Percentiles rank a stretch among this genome's conserved stretches.
Conservation (phyloP, 92 coral and sea anemone genomes). For the Muricea muricata region DNA sequence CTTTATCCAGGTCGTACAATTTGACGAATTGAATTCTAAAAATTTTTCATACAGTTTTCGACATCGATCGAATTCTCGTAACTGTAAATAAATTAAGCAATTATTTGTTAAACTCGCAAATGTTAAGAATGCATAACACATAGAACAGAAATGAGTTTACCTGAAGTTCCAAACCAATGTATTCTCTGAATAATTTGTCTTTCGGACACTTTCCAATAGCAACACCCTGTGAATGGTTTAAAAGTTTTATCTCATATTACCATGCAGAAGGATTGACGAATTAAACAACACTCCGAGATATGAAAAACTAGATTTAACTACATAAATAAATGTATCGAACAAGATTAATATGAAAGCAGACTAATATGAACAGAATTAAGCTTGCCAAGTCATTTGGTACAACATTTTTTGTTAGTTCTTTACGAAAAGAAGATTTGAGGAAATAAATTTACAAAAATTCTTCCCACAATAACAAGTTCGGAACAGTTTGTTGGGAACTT, state of each 20-base stretch:
- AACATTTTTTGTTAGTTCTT: too few relatives aligned
- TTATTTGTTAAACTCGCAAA: not conserved
- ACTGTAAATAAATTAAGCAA: constrained; percentile 60
- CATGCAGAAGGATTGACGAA: not conserved
- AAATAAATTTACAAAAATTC: too few relatives aligned
- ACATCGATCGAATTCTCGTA: constrained; percentile 96
- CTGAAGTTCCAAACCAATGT: constrained; percentile 97
- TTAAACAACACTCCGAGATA: not conserved
- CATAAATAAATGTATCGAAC: too few relatives aligned
- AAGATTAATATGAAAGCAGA: too few relatives aligned
- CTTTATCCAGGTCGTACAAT: constrained; percentile 99
- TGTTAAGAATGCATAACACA: not conserved
- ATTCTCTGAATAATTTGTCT: constrained; percentile 92
- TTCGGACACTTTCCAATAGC: constrained; percentile 99
- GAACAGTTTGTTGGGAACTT: too few relatives aligned
- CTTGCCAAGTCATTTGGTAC: too few relatives aligned
- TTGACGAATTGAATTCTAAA: constrained; percentile 89
- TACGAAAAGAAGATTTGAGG: too few relatives aligned
- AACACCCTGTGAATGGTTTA: constrained; percentile 75
- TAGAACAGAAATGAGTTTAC: constrained; percentile 33
- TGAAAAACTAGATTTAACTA: not conserved
- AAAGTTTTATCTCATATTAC: not conserved
- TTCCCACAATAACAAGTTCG: too few relatives aligned
- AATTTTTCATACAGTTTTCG: constrained; percentile 96
- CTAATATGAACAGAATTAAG: too few relatives aligned